A percentile compares a stretch with the other conserved stretches of the same genome.
phyloP scores from a whole-genome alignment of 1,140 invertebrate genomes.

The Adoxophyes honmai region DNA sequence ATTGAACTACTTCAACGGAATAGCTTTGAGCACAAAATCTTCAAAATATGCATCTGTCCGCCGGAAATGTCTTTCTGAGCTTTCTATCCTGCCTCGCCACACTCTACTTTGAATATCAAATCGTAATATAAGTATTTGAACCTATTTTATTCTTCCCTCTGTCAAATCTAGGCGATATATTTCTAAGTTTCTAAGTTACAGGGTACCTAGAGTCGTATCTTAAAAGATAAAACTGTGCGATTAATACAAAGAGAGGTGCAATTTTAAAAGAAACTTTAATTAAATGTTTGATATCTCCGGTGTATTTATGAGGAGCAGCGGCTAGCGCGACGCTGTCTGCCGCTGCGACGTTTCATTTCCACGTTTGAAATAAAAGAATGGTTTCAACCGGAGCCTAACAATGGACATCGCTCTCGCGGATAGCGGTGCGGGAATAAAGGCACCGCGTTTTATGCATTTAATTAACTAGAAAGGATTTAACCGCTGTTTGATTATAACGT shows the following conservation, averaged over 20 bases:
- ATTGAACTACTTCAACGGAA: slow-evolving; percentile 48
- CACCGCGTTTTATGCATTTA: not conserved
- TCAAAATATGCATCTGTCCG: slow-evolving; percentile 58
- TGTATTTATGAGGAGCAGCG: slow-evolving; percentile 31
- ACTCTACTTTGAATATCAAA: slow-evolving; percentile 49
- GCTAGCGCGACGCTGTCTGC: slow-evolving; percentile 15
- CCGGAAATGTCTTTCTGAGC: slow-evolving; percentile 56
- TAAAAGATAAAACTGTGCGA: slow-evolving; percentile 48
- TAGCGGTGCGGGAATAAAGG: not conserved
- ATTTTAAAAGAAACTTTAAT: slow-evolving; percentile 67
- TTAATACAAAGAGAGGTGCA: slow-evolving; percentile 39
- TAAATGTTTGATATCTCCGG: slow-evolving; percentile 42
- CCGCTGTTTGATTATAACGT: not conserved
- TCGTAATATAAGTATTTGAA: slow-evolving; percentile 23
- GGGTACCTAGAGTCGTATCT: slow-evolving; percentile 33
- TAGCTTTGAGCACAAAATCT: slow-evolving; percentile 55
- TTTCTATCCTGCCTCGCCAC: slow-evolving; percentile 35
- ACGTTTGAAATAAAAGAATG: slow-evolving; percentile 24
- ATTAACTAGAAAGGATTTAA: not conserved
- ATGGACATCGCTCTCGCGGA: not conserved
- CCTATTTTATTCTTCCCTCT: not conserved
- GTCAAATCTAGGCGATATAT: not conserved
- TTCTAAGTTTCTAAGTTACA: slow-evolving; percentile 10
- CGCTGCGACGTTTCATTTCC: slow-evolving; percentile 30
- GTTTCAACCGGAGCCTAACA: slow-evolving; percentile 8